Conservation (phyloP, 2,113 vertebrate species). For the Malurus melanocephalus region DNA sequence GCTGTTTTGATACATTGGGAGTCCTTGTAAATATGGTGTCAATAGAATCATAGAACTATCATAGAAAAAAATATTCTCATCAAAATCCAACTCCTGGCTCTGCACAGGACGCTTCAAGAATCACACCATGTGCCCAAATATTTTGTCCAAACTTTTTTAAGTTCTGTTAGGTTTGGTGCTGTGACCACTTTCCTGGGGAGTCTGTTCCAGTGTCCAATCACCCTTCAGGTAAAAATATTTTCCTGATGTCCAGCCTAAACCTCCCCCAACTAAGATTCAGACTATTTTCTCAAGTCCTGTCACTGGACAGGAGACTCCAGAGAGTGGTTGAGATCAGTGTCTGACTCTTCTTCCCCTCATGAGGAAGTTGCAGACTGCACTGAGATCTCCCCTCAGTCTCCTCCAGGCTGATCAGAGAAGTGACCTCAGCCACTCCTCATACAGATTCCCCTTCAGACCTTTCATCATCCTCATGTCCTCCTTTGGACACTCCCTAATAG, state of each 20-base stretch:
- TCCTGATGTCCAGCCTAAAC: background rate
- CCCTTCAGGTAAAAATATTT: background rate
- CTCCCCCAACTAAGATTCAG: background rate
- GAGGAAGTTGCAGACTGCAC: fast-evolving
- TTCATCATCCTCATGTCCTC: fast-evolving
- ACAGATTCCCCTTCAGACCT: fast-evolving
- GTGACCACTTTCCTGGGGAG: background rate
- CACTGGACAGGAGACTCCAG: too few relatives aligned
- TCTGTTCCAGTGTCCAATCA: background rate
- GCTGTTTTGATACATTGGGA: background rate
- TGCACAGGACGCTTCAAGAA: fast-evolving
- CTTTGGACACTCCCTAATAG: background rate
- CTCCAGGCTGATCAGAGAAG: background rate
- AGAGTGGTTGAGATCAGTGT: too few relatives aligned
- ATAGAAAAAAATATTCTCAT: background rate
- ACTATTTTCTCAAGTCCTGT: background rate
- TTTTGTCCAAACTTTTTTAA: background rate
- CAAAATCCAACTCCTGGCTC: background rate
- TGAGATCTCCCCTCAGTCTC: background rate
- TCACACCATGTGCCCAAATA: background rate
- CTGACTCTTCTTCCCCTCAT: background rate
- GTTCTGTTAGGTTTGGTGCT: background rate
- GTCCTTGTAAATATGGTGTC: background rate
- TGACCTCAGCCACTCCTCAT: background rate
- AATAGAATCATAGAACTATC: background rate